Percentiles rank a stretch among this genome's conserved stretches.
Conservation (phyloP, 2,113 vertebrate species). For the Pelvicachromis taeniatus region DNA sequence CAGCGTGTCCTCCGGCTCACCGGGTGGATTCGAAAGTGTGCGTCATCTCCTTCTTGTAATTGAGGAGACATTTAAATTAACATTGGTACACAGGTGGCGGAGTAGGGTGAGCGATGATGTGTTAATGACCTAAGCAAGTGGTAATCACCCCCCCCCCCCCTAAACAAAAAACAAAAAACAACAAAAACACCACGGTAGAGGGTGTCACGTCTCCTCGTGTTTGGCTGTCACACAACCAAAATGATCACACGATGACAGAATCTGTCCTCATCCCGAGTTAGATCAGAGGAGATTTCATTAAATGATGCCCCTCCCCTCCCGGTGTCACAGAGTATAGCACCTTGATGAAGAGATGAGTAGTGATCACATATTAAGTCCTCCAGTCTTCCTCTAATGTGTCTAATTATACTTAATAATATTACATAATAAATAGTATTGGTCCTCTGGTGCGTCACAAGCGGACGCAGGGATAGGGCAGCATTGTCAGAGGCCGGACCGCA, state of each 20-base stretch:
- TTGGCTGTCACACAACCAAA: constrained; percentile 20
- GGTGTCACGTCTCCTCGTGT: not conserved
- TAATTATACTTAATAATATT: constrained; percentile 65
- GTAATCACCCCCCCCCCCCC: not conserved
- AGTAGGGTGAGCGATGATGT: constrained; percentile 1
- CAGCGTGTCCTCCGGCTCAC: not conserved
- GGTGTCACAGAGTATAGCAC: not conserved
- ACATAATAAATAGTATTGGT: constrained; percentile 77
- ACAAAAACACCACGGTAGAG: not conserved
- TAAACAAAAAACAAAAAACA: not conserved
- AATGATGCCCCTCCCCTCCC: not conserved
- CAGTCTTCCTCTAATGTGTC: constrained; percentile 40
- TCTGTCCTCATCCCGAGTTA: not conserved
- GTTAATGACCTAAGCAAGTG: constrained; percentile 41
- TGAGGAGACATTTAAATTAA: constrained; percentile 12
- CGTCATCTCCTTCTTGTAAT: not conserved
- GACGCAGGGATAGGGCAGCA: not conserved
- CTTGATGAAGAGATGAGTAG: not conserved
- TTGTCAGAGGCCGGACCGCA: not conserved
- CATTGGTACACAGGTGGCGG: not conserved
- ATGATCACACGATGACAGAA: not conserved
- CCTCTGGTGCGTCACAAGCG: constrained; percentile 33
- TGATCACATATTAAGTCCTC: constrained; percentile 26
- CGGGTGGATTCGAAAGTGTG: not conserved
- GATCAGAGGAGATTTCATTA: not conserved